Percentiles rank a stretch among this genome's conserved stretches.
Conservation (phyloP, 2,113 vertebrate species). For the Alligator mississippiensis region DNA sequence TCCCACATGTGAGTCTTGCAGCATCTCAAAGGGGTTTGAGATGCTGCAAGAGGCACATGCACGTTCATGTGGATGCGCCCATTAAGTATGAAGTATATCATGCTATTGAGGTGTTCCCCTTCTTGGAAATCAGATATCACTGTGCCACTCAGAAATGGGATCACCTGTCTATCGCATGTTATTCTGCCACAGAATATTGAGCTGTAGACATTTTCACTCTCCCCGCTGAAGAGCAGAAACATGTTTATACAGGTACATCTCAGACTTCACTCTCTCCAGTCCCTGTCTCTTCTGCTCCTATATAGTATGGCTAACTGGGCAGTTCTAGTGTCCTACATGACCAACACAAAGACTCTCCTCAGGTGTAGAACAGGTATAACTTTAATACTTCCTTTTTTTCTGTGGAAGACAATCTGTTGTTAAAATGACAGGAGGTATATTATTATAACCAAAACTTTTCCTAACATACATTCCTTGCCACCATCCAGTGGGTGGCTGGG, state of each 20-base stretch:
- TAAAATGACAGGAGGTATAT: not conserved
- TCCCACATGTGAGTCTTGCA: too few species aligned
- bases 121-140: not conserved
- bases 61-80: too few species aligned
- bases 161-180: not conserved
- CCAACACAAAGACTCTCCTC: not conserved
- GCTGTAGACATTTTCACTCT: too few species aligned
- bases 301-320: not conserved
- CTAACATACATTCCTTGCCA: constrained; percentile 48
- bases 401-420: not conserved
- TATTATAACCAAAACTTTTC: constrained; percentile 1
- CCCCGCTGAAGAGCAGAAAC: not conserved
- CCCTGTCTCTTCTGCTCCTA: not conserved
- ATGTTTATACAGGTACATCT: not conserved
- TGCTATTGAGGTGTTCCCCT: not conserved
- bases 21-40: too few species aligned
- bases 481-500: constrained; percentile 40
- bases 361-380: not conserved
- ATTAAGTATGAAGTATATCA: too few species aligned
- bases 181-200: not conserved
- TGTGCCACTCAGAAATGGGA: not conserved
- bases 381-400: not conserved
- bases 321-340: not conserved
- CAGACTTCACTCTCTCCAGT: not conserved
- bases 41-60: too few species aligned